Conservation (phyloP, 1,140 invertebrate genomes). For the Hirudo medicinalis region DNA sequence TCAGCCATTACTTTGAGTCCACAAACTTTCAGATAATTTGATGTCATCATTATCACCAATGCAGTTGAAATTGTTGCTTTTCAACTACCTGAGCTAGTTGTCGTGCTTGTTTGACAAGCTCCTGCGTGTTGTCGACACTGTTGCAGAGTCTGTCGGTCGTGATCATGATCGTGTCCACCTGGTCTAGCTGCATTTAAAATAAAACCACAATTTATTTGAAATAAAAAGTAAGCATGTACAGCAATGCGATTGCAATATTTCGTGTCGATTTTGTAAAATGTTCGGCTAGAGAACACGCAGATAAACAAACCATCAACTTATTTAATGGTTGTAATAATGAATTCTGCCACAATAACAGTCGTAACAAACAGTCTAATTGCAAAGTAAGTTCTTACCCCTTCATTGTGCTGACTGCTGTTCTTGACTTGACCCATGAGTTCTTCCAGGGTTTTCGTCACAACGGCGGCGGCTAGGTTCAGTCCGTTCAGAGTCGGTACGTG, state of each 20-base stretch:
- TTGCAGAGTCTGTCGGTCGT: constrained; percentile 78
- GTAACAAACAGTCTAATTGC: too few relatives aligned
- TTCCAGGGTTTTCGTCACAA: constrained; percentile 77
- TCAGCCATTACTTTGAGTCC: too few relatives aligned
- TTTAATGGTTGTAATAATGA: too few relatives aligned
- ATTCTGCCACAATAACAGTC: too few relatives aligned
- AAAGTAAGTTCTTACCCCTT: not conserved
- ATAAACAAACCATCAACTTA: too few relatives aligned
- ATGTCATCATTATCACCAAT: too few relatives aligned
- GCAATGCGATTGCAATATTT: too few relatives aligned
- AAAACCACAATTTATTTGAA: not conserved
- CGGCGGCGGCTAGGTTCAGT: constrained; percentile 64
- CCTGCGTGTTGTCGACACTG: constrained; percentile 61
- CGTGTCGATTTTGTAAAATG: too few relatives aligned
- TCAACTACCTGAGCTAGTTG: constrained; percentile 53
- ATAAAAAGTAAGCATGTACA: not conserved
- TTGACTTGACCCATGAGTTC: constrained; percentile 81
- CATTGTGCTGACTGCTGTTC: constrained; percentile 32
- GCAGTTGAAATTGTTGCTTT: not conserved
- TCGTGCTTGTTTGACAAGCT: constrained; percentile 87
- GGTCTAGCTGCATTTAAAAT: constrained; percentile 26
- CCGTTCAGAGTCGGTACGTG: constrained; percentile 60
- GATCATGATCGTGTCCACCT: constrained; percentile 72
- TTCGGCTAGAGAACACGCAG: too few relatives aligned
- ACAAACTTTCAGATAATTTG: too few relatives aligned